Percentiles rank a stretch among this genome's conserved stretches.
Evolutionary conservation across 1,140 invertebrate species (phyloP).

Genomic region (Copidosoma floridanum): DNA sequence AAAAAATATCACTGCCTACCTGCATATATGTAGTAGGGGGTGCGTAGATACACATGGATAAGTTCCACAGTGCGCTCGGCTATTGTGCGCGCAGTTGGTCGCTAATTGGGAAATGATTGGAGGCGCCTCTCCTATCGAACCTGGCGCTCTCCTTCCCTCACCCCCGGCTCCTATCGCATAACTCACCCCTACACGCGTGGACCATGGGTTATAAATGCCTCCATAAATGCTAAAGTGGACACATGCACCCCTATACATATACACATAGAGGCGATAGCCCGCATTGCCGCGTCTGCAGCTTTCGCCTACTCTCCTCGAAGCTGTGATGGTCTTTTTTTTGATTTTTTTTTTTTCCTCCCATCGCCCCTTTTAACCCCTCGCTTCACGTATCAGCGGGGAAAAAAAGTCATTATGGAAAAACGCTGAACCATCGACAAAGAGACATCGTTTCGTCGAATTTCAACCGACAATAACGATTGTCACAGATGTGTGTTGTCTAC

Average conservation of each 20-base stretch:
- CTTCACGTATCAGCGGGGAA: too few relatives aligned
- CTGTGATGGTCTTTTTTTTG: too few relatives aligned
- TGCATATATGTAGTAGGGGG: too few relatives aligned
- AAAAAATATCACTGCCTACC: too few relatives aligned
- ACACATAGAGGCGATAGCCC: background rate
- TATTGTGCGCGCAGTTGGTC: conserved; percentile 41
- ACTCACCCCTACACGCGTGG: background rate
- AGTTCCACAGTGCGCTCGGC: too few relatives aligned
- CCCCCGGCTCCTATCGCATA: conserved; percentile 20
- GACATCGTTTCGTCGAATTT: too few relatives aligned
- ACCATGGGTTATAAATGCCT: conserved; percentile 31
- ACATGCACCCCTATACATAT: conserved; percentile 13
- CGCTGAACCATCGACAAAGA: too few relatives aligned
- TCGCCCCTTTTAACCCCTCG: background rate
- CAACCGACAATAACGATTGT: too few relatives aligned
- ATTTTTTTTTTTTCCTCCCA: background rate
- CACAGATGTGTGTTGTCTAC: too few relatives aligned
- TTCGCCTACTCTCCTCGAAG: background rate
- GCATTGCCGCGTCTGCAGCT: conserved; percentile 1
- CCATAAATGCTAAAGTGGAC: conserved; percentile 38
- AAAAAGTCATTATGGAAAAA: too few relatives aligned
- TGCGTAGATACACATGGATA: too few relatives aligned
- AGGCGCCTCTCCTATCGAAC: conserved; percentile 32
- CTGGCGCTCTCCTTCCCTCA: conserved; percentile 36
- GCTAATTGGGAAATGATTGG: conserved; percentile 53